phyloP scores from a whole-genome alignment of 2,113 vertebrate species.

The Pachycephala philippinensis region DNA sequence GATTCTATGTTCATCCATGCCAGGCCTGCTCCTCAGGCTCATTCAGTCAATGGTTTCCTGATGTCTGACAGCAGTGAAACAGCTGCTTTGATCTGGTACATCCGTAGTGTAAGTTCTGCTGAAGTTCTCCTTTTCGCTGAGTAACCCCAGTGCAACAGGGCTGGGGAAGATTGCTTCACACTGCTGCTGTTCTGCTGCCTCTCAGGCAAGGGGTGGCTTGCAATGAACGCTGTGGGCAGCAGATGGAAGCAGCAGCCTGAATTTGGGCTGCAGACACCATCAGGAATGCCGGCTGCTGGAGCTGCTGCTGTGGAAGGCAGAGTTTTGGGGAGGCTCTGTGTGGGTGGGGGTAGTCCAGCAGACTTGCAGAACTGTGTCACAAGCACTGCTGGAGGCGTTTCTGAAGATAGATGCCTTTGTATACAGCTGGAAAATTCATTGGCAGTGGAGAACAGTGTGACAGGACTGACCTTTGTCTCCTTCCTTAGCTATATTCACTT shows the following conservation, averaged over 20 bases:
- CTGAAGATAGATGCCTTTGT: not conserved
- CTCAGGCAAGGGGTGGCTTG: not conserved
- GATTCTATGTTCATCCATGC: not conserved
- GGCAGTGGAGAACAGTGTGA: not conserved
- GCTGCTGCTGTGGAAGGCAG: not conserved
- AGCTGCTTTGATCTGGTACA: not conserved
- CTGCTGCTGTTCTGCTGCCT: not conserved
- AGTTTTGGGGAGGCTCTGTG: no score
- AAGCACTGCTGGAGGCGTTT: not conserved
- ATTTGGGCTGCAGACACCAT: not conserved
- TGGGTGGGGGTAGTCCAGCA: not conserved
- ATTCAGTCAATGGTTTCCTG: not conserved
- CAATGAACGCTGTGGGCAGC: not conserved
- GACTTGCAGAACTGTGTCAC: not conserved
- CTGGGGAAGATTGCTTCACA: no score
- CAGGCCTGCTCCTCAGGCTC: not conserved
- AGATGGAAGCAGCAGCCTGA: not conserved
- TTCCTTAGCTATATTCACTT: not conserved
- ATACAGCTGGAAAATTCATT: not conserved
- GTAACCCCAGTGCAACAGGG: accelerated
- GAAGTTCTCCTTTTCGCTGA: not conserved
- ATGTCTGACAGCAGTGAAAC: not conserved
- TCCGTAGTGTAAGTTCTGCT: not conserved
- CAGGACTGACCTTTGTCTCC: not conserved
- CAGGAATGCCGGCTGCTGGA: accelerated